Evolutionary conservation across 1,140 invertebrate species (phyloP).

Genomic region (Macrocentrus cingulum): DNA sequence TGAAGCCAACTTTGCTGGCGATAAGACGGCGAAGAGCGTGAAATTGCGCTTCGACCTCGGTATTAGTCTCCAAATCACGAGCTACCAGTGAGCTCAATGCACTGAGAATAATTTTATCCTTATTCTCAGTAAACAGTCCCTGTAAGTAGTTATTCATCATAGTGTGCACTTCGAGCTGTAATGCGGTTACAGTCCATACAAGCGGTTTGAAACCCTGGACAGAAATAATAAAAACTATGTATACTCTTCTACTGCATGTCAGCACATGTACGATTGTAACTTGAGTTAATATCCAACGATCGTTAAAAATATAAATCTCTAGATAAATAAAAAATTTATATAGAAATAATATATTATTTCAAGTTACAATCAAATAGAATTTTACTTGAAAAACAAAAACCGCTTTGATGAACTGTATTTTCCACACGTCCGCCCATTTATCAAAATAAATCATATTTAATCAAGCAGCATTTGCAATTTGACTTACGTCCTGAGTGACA

Average conservation of each 20-base stretch:
- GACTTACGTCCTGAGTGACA: slow-evolving; percentile 91
- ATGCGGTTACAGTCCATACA: slow-evolving; percentile 52
- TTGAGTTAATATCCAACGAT: too few relatives aligned
- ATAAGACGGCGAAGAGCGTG: slow-evolving; percentile 90
- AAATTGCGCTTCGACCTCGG: slow-evolving; percentile 88
- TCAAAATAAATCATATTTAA: not conserved
- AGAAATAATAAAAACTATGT: slow-evolving; percentile 38
- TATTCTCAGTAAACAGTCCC: slow-evolving; percentile 97
- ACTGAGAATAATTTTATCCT: slow-evolving; percentile 90
- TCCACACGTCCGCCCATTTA: not conserved
- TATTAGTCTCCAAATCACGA: slow-evolving; percentile 69
- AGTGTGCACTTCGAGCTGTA: slow-evolving; percentile 49
- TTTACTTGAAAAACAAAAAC: slow-evolving; percentile 5
- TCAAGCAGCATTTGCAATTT: slow-evolving; percentile 35
- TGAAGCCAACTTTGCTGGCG: slow-evolving; percentile 96
- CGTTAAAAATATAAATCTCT: too few relatives aligned
- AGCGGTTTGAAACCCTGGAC: slow-evolving; percentile 49
- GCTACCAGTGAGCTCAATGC: slow-evolving; percentile 77
- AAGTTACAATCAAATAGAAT: too few relatives aligned
- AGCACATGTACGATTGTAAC: too few relatives aligned
- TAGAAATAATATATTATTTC: too few relatives aligned
- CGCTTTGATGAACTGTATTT: slow-evolving; percentile 40
- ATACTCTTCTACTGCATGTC: not conserved
- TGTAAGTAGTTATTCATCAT: slow-evolving; percentile 60
- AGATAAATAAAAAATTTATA: too few relatives aligned